Conservation (phyloP, 2,888 invertebrate genomes). For the Andrena minutula region DNA sequence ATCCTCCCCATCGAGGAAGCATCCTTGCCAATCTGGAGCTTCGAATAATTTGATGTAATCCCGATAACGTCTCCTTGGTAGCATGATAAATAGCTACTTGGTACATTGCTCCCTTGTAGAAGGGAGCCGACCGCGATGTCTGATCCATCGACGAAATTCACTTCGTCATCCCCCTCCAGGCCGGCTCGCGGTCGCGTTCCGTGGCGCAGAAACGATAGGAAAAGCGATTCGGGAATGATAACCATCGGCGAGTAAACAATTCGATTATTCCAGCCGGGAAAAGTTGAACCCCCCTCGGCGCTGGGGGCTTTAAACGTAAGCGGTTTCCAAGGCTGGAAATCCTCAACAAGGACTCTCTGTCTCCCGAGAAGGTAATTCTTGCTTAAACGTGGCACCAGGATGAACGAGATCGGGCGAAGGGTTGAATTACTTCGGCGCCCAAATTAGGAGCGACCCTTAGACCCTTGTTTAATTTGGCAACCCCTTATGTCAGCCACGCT, state of each 20-base stretch:
- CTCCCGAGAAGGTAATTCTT: constrained; percentile 56
- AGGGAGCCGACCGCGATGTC: background rate
- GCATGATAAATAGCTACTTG: constrained; percentile 32
- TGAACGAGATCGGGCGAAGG: constrained; percentile 38
- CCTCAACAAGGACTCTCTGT: constrained; percentile 38
- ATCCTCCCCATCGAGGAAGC: constrained; percentile 12
- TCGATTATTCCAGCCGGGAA: constrained; percentile 62
- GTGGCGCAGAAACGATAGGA: background rate
- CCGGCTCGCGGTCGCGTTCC: background rate
- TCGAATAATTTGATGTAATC: constrained; percentile 52
- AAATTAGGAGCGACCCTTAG: constrained; percentile 78
- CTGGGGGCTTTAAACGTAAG: constrained; percentile 33
- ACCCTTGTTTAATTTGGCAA: constrained; percentile 80
- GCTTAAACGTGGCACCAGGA: constrained; percentile 54
- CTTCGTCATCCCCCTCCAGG: background rate
- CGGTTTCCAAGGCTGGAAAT: constrained; percentile 56
- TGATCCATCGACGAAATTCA: constrained; percentile 19
- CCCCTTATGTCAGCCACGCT: constrained; percentile 72
- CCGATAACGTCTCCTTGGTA: constrained; percentile 37
- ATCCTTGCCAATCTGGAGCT: constrained; percentile 29
- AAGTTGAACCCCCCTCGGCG: constrained; percentile 31
- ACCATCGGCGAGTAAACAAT: constrained; percentile 55
- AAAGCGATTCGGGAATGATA: constrained; percentile 32
- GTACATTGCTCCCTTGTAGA: constrained; percentile 2
- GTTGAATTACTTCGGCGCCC: constrained; percentile 68